Percentiles rank a stretch among this genome's conserved stretches.
phyloP scores from a whole-genome alignment of 1,140 invertebrate genomes.

The Orchesella cincta region DNA sequence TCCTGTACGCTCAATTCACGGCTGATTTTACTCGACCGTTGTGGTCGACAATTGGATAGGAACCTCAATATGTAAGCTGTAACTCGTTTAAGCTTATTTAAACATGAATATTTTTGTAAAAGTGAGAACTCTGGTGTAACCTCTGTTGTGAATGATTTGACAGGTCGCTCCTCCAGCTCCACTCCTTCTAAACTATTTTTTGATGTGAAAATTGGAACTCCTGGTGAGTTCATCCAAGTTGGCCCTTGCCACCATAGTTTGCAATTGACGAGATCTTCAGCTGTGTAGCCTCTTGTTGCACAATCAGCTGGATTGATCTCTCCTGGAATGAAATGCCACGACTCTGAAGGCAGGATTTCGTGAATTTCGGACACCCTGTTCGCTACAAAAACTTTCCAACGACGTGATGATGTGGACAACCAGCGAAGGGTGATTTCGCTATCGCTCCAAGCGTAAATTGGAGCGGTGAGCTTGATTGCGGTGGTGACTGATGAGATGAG shows the following conservation, averaged over 20 bases:
- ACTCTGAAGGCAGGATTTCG: neutral
- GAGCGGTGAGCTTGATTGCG: neutral
- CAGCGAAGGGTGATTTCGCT: neutral
- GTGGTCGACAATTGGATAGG: too few relatives aligned
- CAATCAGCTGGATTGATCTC: neutral
- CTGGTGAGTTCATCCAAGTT: neutral
- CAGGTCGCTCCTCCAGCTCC: neutral
- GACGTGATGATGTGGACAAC: neutral
- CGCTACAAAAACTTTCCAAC: neutral
- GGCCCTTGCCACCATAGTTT: neutral
- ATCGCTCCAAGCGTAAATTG: neutral
- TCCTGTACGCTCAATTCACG: neutral
- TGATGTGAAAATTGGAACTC: neutral
- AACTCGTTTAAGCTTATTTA: neutral
- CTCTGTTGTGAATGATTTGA: neutral
- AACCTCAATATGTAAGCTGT: too few relatives aligned
- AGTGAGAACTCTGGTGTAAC: neutral
- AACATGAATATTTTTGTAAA: neutral
- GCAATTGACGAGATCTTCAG: neutral
- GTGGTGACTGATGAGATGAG: constrained; percentile 12
- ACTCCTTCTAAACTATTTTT: neutral
- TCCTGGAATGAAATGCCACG: neutral
- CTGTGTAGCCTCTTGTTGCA: neutral
- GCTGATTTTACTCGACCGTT: too few relatives aligned
- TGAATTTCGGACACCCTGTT: neutral